phyloP scores from a whole-genome alignment of 2,888 invertebrate genomes.

The Melanargia galathea region DNA sequence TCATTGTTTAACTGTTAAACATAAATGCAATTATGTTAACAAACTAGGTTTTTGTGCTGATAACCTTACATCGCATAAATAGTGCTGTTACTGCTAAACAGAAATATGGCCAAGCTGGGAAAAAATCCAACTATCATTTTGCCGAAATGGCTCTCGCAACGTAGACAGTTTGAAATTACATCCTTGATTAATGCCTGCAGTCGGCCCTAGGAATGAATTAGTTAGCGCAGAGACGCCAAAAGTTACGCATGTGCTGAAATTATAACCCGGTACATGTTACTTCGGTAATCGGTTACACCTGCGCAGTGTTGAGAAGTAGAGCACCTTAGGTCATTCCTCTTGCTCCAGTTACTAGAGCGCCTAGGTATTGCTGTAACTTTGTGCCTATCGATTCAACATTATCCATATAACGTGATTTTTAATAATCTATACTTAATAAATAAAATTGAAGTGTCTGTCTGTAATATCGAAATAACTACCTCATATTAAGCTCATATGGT shows the following conservation, averaged over 20 bases:
- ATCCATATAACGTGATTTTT: neutral
- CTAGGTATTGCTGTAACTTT: slow-evolving; percentile 25
- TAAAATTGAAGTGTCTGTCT: no score
- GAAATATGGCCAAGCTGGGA: slow-evolving; percentile 13
- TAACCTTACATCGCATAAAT: slow-evolving; percentile 5
- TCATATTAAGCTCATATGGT: no score
- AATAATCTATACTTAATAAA: no score
- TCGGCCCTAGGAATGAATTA: slow-evolving; percentile 19
- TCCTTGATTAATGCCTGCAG: slow-evolving; percentile 15
- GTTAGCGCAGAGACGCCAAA: slow-evolving; percentile 27
- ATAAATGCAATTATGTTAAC: neutral
- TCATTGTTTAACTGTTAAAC: no score
- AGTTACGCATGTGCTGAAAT: slow-evolving; percentile 35
- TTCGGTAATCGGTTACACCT: slow-evolving; percentile 36
- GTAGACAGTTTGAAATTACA: slow-evolving; percentile 23
- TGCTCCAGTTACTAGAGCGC: slow-evolving; percentile 24
- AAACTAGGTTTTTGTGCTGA: neutral
- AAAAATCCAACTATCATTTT: slow-evolving; percentile 14
- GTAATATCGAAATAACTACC: no score
- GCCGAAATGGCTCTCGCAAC: neutral
- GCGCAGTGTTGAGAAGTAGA: slow-evolving; percentile 35
- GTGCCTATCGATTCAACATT: slow-evolving; percentile 5
- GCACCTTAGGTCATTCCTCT: slow-evolving; percentile 36
- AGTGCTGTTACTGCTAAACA: neutral
- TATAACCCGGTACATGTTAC: slow-evolving; percentile 20